These are phyloP conservation scores for Sinocyclocheilus anophthalmus DNA, from an alignment of 2,113 vertebrate genomes.

Conservation along the genomic window DNA sequence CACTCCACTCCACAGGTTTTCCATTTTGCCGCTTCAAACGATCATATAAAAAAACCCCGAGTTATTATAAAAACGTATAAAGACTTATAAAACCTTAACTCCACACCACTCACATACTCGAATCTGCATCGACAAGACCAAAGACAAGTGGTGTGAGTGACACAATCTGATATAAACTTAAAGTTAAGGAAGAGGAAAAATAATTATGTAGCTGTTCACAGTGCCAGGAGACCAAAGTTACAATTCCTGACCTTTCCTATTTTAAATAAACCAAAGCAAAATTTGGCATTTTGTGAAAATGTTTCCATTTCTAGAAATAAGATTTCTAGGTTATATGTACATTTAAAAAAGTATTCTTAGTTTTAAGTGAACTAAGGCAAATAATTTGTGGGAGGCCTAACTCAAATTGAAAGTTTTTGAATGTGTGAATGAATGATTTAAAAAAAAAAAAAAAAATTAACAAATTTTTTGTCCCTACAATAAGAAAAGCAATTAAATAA, in stretches of 20 bases:
- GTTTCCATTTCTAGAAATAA: neutral
- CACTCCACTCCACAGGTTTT: neutral
- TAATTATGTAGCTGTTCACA: too few relatives aligned
- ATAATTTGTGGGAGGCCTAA: neutral
- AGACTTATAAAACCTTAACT: neutral
- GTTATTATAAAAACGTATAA: too few relatives aligned
- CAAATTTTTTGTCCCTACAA: neutral
- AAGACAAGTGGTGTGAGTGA: neutral
- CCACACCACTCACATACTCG: neutral
- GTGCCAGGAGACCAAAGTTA: too few relatives aligned
- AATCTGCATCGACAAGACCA: neutral
- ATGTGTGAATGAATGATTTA: neutral
- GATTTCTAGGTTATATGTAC: neutral
- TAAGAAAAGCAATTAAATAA: too few relatives aligned
- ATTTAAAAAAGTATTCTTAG: neutral
- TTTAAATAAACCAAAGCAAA: too few relatives aligned
- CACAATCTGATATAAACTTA: neutral
- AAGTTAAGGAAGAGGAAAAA: neutral
- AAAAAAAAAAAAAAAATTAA: too few relatives aligned
- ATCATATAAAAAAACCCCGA: neutral
- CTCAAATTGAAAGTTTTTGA: neutral
- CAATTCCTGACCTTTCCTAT: too few relatives aligned
- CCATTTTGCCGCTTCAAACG: neutral
- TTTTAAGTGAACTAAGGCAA: neutral
- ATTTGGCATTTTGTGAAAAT: too few relatives aligned